Evolutionary conservation across 2,113 vertebrate species (phyloP), one percentile per base, ranked within the genome.

Genomic region (Oenanthe oenanthe): DNA sequence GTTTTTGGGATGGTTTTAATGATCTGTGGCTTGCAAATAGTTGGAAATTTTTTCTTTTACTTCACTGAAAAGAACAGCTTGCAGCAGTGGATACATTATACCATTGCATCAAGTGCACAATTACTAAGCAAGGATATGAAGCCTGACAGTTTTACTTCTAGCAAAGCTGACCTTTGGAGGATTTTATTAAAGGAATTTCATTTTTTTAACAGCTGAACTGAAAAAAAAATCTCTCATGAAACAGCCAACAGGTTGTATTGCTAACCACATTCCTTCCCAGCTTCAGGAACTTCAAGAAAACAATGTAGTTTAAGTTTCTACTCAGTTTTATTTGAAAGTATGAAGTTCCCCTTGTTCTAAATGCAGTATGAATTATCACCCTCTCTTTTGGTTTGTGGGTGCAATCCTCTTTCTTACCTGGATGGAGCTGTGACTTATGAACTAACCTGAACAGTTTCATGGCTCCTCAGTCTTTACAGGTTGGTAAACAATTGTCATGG

Each of bases 31-130:
- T 95, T 82, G 43, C 62, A 96, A 89, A 85, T 66, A 88, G 50
- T 76, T 92, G 54, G 58, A 87, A 66, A 34, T 31, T 32, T 94
- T 85, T 50, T 74, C 22, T 74, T 86, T 74, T 74, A 22, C 45
- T 92, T 89, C 31, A 32, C 31, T 89, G 85, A 85, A 88, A 95
- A 94, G 58, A 92, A 43, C 84, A 94, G 66, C 77, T 85, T 89
- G 66, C 47, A 60, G 85, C 47, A 82, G 56, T 61, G 72, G 62
- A 25, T 95, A 15, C 20, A 4, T 91, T 81, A 85, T 70, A 70
- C 42, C 57, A 43, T 58, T 79, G 31, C 38, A 73, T 78, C n/a
- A 79, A 85, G 34, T 32, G 42, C 54, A 62, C 47, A 91, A 24
- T 88, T 87, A 57, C 19, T 63, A 67, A 71, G 58, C 1, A 7